Evolutionary conservation across 2,797 vertebrate genomes (phyloP).

Genomic region (Microctenopoma lineatum): DNA sequence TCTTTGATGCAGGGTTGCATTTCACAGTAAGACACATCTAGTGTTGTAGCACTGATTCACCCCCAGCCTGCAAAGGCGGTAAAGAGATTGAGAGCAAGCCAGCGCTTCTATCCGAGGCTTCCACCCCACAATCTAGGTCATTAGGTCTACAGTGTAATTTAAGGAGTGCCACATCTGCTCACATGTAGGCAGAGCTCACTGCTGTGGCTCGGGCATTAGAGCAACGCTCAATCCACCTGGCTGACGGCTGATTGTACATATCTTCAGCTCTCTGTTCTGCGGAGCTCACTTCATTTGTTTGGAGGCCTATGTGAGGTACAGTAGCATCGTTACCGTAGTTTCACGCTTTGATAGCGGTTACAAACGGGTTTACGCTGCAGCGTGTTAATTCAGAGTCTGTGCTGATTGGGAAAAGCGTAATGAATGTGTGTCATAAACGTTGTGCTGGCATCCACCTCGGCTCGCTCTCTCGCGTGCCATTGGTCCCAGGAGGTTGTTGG

Average conservation of each 20-base stretch:
- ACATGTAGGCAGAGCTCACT: slow-evolving; percentile 60
- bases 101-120: slow-evolving; percentile 42
- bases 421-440: slow-evolving; percentile 26
- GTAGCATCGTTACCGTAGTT: background rate
- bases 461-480: slow-evolving; percentile 38
- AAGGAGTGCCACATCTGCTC: slow-evolving; percentile 79
- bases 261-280: slow-evolving; percentile 37
- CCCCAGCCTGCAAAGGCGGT: slow-evolving; percentile 32
- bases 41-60: slow-evolving; percentile 47
- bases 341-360: background rate
- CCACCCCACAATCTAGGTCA: slow-evolving; percentile 79
- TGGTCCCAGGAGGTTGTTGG: slow-evolving; percentile 50
- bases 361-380: background rate
- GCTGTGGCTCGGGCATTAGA: slow-evolving; percentile 66
- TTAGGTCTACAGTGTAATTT: slow-evolving; percentile 82
- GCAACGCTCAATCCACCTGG: slow-evolving; percentile 64
- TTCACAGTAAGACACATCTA: slow-evolving; percentile 6
- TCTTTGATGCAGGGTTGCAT: background rate
- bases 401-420: slow-evolving; percentile 39
- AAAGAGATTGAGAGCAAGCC: slow-evolving; percentile 66
- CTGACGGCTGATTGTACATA: slow-evolving; percentile 64
- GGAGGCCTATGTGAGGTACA: slow-evolving; percentile 21
- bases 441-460: slow-evolving; percentile 54
- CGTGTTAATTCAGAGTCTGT: background rate
- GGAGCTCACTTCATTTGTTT: slow-evolving; percentile 44